These are phyloP conservation scores for Incurvaria masculella DNA, from an alignment of 2,888 invertebrate species.

Conservation along the genomic window DNA sequence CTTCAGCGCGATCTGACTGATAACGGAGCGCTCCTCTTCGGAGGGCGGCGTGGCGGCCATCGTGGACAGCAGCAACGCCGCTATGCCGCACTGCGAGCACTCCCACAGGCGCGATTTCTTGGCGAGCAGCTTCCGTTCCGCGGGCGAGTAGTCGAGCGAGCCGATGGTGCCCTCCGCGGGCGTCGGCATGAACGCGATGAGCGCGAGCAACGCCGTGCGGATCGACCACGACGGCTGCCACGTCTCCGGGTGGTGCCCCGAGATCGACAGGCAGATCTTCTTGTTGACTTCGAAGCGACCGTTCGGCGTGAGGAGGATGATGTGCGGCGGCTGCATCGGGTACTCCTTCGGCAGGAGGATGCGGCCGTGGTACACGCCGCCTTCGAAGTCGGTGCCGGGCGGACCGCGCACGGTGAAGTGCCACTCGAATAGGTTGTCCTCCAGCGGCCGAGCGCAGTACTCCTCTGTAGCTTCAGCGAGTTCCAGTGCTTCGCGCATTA, in stretches of 20 bases:
- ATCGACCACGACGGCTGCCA: constrained; percentile 99
- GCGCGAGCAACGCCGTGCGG: constrained; percentile 84
- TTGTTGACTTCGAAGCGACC: constrained; percentile 91
- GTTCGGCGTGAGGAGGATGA: constrained; percentile 89
- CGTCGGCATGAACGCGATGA: constrained; percentile 94
- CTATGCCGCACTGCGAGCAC: constrained; percentile 44
- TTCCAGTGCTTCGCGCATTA: constrained; percentile 91
- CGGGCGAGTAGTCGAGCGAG: constrained; percentile 82
- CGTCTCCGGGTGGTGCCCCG: constrained; percentile 95
- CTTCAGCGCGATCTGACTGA: constrained; percentile 51
- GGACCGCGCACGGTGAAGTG: constrained; percentile 95
- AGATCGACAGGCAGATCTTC: constrained; percentile 94
- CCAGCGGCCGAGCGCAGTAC: constrained; percentile 84
- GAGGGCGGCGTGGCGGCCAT: constrained; percentile 48
- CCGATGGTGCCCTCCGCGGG: constrained; percentile 89
- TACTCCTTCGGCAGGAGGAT: constrained; percentile 91
- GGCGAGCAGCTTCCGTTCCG: constrained; percentile 77
- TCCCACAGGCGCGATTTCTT: constrained; percentile 59
- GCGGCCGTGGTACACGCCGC: constrained; percentile 89
- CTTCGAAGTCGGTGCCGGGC: constrained; percentile 82
- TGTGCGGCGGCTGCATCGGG: constrained; percentile 97
- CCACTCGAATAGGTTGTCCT: constrained; percentile 97
- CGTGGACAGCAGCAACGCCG: constrained; percentile 35
- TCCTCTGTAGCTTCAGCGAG: constrained; percentile 84
- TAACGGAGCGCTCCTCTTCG: constrained; percentile 45